A percentile compares a stretch with the other conserved stretches of the same genome.
Evolutionary conservation across 2,113 vertebrate genomes (phyloP).

Genomic region (Clinocottus analis): DNA sequence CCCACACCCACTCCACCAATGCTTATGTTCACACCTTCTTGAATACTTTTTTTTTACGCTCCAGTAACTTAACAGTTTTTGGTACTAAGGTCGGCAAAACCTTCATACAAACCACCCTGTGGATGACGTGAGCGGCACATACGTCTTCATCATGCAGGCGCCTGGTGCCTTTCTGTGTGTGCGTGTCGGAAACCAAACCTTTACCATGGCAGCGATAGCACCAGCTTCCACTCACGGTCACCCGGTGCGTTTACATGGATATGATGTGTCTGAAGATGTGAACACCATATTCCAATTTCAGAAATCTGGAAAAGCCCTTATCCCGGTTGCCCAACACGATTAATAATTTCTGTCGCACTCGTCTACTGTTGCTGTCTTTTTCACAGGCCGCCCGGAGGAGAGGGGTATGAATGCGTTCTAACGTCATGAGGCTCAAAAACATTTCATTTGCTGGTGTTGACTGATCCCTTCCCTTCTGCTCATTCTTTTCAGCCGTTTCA

Average conservation of each 20-base stretch:
- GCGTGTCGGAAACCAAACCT: neutral
- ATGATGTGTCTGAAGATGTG: neutral
- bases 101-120: neutral
- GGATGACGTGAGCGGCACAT: neutral
- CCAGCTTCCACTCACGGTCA: neutral
- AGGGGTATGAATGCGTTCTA: neutral
- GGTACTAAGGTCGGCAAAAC: neutral
- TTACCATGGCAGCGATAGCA: neutral
- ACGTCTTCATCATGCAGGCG: neutral
- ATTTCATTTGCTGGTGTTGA: slow-evolving; percentile 20
- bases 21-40: slow-evolving; percentile 4
- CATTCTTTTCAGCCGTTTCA: neutral
- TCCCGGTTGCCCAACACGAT: neutral
- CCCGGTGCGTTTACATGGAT: neutral
- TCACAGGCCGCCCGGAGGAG: neutral
- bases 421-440: neutral
- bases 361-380: neutral
- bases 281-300: neutral
- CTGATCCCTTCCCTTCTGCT: neutral
- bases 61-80: slow-evolving; percentile 1
- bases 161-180: neutral
- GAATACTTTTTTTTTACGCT: slow-evolving; percentile 1
- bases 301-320: neutral
- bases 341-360: neutral
- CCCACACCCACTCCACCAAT: neutral